These are phyloP conservation scores for Tyrannus savana DNA, from an alignment of 2,113 vertebrate genomes.

Conservation along the genomic window DNA sequence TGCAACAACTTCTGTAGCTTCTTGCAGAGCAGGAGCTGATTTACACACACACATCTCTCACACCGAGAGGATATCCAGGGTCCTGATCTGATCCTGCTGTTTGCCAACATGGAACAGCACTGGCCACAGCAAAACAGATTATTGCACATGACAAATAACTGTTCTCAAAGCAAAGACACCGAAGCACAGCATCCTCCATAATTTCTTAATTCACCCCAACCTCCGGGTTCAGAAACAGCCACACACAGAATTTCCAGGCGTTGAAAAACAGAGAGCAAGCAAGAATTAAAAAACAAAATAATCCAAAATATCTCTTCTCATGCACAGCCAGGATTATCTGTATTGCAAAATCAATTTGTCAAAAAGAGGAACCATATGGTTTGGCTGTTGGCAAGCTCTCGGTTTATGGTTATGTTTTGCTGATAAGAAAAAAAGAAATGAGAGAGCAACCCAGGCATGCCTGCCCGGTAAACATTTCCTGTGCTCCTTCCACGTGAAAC, in stretches of 20 bases:
- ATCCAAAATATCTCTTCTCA: background rate
- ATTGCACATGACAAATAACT: background rate
- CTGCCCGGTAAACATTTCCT: background rate
- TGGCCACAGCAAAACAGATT: background rate
- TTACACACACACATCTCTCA: background rate
- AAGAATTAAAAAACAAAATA: constrained; percentile 11
- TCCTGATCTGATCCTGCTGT: background rate
- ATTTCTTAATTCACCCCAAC: background rate
- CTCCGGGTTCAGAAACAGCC: background rate
- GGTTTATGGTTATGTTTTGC: constrained; percentile 7
- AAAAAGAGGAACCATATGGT: constrained; percentile 1
- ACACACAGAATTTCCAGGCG: background rate
- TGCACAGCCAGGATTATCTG: background rate
- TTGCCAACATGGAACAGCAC: background rate
- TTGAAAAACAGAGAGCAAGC: background rate
- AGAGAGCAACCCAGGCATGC: background rate
- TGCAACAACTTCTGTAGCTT: background rate
- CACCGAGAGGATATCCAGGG: background rate
- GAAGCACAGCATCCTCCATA: accelerated
- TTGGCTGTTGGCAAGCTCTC: background rate
- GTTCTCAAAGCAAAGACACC: background rate
- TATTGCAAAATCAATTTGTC: background rate
- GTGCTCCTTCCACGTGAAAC: background rate
- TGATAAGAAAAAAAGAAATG: background rate
- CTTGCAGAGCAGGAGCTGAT: background rate